Evolutionary conservation across 2,797 vertebrate genomes (phyloP).

Genomic region (Masticophis lateralis): DNA sequence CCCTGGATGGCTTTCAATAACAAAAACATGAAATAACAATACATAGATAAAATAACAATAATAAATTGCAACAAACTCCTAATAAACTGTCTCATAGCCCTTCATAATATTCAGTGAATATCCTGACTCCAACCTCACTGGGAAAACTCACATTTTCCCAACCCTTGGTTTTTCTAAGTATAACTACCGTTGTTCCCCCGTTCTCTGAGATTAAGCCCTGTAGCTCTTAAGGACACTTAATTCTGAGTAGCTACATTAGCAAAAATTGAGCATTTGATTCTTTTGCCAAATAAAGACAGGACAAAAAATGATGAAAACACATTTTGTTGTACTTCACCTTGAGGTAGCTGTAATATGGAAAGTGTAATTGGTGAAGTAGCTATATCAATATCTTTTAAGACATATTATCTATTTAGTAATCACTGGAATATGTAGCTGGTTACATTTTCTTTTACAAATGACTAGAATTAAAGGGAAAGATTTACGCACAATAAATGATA

Average conservation of each 20-base stretch:
- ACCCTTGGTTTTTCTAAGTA: background rate
- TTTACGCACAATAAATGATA: background rate
- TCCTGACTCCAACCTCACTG: background rate
- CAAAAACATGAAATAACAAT: background rate
- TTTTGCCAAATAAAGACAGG: background rate
- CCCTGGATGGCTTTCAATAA: background rate
- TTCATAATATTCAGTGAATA: background rate
- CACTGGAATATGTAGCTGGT: background rate
- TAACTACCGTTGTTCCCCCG: background rate
- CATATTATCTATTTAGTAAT: background rate
- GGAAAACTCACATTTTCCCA: background rate
- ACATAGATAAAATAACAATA: background rate
- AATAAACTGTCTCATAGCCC: background rate
- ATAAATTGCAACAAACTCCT: background rate
- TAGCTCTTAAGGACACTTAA: background rate
- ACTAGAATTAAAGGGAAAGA: conserved; percentile 28
- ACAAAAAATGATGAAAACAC: background rate
- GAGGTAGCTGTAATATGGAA: background rate
- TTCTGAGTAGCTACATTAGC: background rate
- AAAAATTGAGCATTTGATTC: background rate
- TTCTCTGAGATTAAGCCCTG: background rate
- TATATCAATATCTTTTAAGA: background rate
- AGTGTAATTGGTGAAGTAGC: background rate
- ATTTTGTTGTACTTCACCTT: background rate
- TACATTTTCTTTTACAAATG: background rate